Evolutionary conservation across 1,140 invertebrate species (phyloP), one percentile per base, ranked within the genome.

Genomic region (Calephelis nemesis): DNA sequence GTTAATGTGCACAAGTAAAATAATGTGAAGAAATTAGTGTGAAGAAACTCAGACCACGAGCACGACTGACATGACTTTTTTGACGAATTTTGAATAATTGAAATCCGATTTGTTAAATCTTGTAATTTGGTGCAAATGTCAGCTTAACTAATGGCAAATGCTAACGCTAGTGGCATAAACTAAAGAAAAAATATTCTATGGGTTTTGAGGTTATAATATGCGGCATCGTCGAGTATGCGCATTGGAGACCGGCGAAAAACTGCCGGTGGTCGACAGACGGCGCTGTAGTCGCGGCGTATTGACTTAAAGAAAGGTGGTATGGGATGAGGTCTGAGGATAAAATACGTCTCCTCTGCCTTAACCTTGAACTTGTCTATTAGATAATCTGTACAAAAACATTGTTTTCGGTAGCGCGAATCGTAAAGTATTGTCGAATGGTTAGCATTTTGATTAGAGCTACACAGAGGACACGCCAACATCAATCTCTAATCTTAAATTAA

Each of bases 361-460:
- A 88, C 87, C 87, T 90, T 90, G 87, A 90, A 87, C 86, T 79
- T 84, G 72, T 69, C 75, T 87, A 79, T 88, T 86, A 85, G 77
- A 82, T 88, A 87, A 84, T 82, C 76, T 71, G 71, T 64, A 68
- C 48, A 65, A 65, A 63, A 63, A 63, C 50, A 58, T 42, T 19
- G 40, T 5, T 50, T n/a, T 7, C 30, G 52, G 8, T 45, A 45
- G 8, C 8, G 8, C 42, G 42, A 45, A 9, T 7, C 6, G 6
- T 45, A 45, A 7, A 45, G 3, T 45, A 7, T 45, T 45, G 42
- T 45, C 42, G 6, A 45, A 6, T 1, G 7, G 6, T 45, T 45
- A 0, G 6, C 8, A 7, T 7, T 45, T 45, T 45, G 42, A 9
- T 4, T 45, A 45, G 7, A 7, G 6, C 42, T 45, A 7, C 6